phyloP scores from a whole-genome alignment of 2,113 vertebrate species.

The Scolopax mira region DNA sequence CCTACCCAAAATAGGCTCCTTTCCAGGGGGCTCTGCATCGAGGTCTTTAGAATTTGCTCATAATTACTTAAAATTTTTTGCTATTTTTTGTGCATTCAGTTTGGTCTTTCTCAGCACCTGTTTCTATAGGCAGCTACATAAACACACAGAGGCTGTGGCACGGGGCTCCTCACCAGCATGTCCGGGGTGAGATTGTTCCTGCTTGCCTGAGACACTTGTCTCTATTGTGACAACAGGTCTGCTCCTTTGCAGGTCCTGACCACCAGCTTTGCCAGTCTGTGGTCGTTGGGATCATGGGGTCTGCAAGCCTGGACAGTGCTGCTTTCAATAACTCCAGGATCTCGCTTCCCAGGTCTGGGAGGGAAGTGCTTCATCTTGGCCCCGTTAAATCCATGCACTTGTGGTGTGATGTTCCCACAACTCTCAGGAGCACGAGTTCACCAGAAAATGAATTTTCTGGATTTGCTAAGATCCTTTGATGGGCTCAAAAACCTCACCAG shows the following conservation, averaged over 20 bases:
- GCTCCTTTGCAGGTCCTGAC: neutral
- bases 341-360: neutral
- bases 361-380: neutral
- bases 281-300: neutral
- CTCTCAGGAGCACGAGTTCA: neutral
- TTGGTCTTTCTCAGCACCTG: neutral
- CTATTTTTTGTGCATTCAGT: neutral
- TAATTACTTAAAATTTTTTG: neutral
- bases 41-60: neutral
- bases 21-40: neutral
- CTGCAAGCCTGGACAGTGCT: neutral
- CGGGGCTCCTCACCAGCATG: neutral
- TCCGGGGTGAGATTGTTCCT: fast-evolving
- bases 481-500: neutral
- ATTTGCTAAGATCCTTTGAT: neutral
- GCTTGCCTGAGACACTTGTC: neutral
- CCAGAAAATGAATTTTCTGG: neutral
- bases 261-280: neutral
- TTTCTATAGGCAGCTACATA: neutral
- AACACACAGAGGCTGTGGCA: neutral
- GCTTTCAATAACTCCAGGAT: neutral
- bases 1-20: neutral
- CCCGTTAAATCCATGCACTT: neutral
- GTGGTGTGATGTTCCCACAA: neutral
- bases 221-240: neutral